These are phyloP conservation scores for Paedocypris sp. DNA, from an alignment of 2,113 vertebrate genomes.

Conservation along the genomic window DNA sequence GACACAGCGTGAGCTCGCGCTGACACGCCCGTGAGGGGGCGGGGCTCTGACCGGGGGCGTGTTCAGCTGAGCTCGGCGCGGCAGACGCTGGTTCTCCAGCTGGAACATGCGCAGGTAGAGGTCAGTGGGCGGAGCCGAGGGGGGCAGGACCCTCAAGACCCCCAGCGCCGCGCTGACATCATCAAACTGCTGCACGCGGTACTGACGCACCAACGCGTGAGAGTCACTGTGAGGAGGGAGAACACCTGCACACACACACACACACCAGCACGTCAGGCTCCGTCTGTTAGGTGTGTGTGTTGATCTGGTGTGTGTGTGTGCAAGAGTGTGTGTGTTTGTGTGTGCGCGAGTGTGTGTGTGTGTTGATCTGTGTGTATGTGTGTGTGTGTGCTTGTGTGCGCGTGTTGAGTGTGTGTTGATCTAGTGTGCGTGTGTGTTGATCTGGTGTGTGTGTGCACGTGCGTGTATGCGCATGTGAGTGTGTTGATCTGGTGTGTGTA, in stretches of 20 bases:
- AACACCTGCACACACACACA: conserved; percentile 63
- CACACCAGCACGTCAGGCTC: neutral
- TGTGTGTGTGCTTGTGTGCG: too few relatives aligned
- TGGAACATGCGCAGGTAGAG: conserved; percentile 83
- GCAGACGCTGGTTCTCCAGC: conserved; percentile 77
- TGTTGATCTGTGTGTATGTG: too few relatives aligned
- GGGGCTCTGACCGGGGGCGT: conserved; percentile 60
- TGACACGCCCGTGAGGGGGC: neutral
- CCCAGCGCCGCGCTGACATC: conserved; percentile 74
- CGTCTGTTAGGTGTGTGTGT: too few relatives aligned
- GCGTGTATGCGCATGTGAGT: too few relatives aligned
- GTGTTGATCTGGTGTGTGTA: too few relatives aligned
- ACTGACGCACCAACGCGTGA: conserved; percentile 73
- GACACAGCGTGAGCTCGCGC: neutral
- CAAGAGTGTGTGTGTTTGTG: too few relatives aligned
- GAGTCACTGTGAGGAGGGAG: conserved; percentile 86
- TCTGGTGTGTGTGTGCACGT: too few relatives aligned
- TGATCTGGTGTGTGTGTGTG: too few relatives aligned
- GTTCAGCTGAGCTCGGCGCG: conserved; percentile 67
- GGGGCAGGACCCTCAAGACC: conserved; percentile 72
- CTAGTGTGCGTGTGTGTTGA: too few relatives aligned
- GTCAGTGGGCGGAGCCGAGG: conserved; percentile 69
- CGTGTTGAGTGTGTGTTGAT: too few relatives aligned
- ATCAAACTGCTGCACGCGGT: conserved; percentile 75
- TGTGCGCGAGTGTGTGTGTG: too few relatives aligned